Percentiles rank a stretch among this genome's conserved stretches.
These are phyloP conservation scores for Myotis findleyi DNA, from an alignment of 2,797 vertebrate species.

Conservation along the genomic window DNA sequence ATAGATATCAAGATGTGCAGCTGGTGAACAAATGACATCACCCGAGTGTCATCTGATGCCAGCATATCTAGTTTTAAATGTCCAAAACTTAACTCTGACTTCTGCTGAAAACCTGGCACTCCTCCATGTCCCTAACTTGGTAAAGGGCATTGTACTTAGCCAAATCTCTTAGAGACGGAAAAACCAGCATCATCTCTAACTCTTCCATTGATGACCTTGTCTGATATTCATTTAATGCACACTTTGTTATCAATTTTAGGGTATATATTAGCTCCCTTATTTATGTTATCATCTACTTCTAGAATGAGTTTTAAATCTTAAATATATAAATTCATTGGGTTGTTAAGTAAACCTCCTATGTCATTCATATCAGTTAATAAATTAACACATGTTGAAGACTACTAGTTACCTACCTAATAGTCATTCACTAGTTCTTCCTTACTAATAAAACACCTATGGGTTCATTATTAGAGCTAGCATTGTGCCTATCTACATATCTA, in stretches of 20 bases:
- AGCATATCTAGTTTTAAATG: neutral
- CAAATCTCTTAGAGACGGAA: neutral
- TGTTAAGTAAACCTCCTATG: neutral
- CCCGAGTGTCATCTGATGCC: conserved; percentile 45
- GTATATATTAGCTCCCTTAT: neutral
- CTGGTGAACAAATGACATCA: conserved; percentile 66
- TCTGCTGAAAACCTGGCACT: neutral
- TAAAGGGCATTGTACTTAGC: neutral
- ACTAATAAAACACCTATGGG: neutral
- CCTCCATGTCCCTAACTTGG: neutral
- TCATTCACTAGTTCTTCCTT: neutral
- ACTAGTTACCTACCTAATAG: neutral
- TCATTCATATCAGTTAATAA: conserved; percentile 15
- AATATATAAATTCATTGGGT: neutral
- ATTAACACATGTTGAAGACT: neutral
- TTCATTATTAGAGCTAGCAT: neutral
- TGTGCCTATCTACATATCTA: neutral
- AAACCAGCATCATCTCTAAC: neutral
- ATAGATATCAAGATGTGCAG: conserved; percentile 62
- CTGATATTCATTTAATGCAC: neutral
- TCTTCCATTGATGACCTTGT: neutral
- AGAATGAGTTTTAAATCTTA: conserved; percentile 43
- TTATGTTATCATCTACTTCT: conserved; percentile 12
- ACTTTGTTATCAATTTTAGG: neutral
- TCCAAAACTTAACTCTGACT: conserved; percentile 47